phyloP scores from a whole-genome alignment of 92 coral and sea anemone species.

The Pocillopora grandis region DNA sequence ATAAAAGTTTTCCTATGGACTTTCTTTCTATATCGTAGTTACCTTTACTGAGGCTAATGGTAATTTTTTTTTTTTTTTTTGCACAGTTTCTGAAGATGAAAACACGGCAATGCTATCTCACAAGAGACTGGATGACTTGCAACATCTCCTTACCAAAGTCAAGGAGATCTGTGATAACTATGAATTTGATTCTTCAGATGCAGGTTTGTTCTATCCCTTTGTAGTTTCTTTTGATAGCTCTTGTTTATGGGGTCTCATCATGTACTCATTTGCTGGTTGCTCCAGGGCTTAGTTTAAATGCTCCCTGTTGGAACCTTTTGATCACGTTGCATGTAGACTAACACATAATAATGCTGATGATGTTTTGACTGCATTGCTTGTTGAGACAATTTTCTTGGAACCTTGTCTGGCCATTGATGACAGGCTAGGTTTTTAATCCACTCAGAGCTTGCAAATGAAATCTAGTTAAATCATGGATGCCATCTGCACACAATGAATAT shows the following conservation, averaged over 20 bases:
- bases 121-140: conserved; percentile 18
- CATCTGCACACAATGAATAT: too few relatives aligned
- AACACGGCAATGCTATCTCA: not conserved
- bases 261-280: not conserved
- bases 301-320: not conserved
- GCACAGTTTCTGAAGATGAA: not conserved
- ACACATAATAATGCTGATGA: too few relatives aligned
- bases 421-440: too few relatives aligned
- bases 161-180: conserved; percentile 15
- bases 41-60: too few relatives aligned
- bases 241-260: not conserved
- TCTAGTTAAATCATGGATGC: too few relatives aligned
- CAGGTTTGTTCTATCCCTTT: not conserved
- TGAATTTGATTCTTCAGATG: not conserved
- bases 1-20: too few relatives aligned
- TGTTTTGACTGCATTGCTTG: too few relatives aligned
- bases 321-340: too few relatives aligned
- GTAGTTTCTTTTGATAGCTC: not conserved
- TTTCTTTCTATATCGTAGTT: too few relatives aligned
- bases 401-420: too few relatives aligned
- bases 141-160: not conserved
- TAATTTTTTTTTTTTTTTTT: not conserved
- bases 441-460: too few relatives aligned
- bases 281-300: not conserved
- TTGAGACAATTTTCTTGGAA: too few relatives aligned